Evolutionary conservation across 2,888 invertebrate genomes (phyloP).

Genomic region (Eustalomyia histrio): DNA sequence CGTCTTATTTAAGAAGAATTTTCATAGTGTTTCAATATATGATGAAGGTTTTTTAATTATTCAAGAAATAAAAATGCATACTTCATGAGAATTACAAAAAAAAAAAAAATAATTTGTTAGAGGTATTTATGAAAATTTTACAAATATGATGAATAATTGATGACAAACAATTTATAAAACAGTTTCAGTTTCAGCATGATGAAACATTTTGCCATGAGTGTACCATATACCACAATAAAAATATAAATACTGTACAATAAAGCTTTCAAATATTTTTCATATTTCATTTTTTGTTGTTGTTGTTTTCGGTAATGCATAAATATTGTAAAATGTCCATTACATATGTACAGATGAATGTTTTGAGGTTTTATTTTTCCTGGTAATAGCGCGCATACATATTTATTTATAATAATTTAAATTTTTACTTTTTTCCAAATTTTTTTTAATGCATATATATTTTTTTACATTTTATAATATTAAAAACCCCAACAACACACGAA

Average conservation of each 20-base stretch:
- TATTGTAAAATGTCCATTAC: conserved; percentile 29
- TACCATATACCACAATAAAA: conserved; percentile 34
- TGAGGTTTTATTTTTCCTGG: background rate
- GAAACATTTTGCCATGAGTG: too few species aligned
- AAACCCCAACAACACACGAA: background rate
- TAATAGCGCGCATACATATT: background rate
- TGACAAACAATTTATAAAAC: too few species aligned
- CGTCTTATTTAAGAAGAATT: too few species aligned
- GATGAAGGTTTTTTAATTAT: too few species aligned
- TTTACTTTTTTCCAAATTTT: background rate
- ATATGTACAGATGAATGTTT: background rate
- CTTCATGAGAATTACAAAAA: too few species aligned
- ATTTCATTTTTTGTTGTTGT: background rate
- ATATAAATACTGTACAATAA: conserved; percentile 7
- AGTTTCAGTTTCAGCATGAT: too few species aligned
- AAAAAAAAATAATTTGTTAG: too few species aligned
- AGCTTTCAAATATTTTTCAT: background rate
- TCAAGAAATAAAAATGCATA: too few species aligned
- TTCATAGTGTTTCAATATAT: too few species aligned
- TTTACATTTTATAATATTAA: background rate
- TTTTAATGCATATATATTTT: background rate
- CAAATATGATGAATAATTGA: too few species aligned
- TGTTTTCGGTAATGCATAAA: conserved; percentile 36
- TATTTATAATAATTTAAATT: background rate
- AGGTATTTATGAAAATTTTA: too few species aligned